Conservation (phyloP, 2,113 vertebrate genomes). For the Myiagra hebetior region DNA sequence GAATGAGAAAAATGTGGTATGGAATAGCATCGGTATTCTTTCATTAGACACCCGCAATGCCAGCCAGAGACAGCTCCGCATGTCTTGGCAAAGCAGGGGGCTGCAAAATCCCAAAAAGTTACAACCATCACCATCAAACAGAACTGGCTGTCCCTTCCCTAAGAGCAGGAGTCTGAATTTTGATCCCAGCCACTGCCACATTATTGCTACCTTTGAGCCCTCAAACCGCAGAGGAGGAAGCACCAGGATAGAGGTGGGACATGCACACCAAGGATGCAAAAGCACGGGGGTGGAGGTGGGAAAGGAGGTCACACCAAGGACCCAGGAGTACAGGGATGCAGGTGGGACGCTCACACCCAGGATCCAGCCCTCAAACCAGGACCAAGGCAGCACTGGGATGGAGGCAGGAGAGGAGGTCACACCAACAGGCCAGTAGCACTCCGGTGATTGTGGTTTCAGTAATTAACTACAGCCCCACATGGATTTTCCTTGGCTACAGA, state of each 20-base stretch:
- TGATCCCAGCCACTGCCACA: not conserved
- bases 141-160: not conserved
- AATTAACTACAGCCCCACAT: not conserved
- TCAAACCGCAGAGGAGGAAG: not conserved
- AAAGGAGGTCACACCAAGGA: not conserved
- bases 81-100: not conserved
- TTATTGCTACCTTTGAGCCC: not conserved
- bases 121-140: accelerated
- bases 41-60: not conserved
- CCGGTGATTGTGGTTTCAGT: not conserved
- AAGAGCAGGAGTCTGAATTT: not conserved
- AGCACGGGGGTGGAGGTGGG: not conserved
- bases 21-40: not conserved
- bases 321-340: not conserved
- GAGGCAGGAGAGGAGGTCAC: not conserved
- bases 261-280: not conserved
- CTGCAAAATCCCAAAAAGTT: not conserved
- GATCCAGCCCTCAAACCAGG: not conserved
- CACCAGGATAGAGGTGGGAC: not conserved
- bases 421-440: accelerated
- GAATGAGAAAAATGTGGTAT: slow-evolving; percentile 54
- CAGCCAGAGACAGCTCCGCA: not conserved
- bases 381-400: not conserved
- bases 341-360: not conserved
- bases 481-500: not conserved